Evolutionary conservation across 2,797 vertebrate species (phyloP), one percentile per base, ranked within the genome.

Genomic region (Crenichthys baileyi): DNA sequence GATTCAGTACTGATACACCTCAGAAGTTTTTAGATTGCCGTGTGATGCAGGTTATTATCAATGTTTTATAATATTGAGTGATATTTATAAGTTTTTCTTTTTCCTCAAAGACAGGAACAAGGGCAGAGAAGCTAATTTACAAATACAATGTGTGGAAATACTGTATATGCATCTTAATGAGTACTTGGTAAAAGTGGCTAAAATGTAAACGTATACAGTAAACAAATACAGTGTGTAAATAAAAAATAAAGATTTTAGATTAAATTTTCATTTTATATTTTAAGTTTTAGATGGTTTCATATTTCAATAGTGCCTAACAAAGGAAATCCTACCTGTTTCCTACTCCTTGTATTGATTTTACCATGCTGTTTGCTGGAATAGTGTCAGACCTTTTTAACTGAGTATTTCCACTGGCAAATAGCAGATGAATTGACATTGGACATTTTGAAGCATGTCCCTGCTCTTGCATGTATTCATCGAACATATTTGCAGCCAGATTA

Each of bases 401-500:
- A n/a, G n/a, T n/a, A n/a, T n/a, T n/a, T n/a, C n/a, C n/a, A n/a
- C n/a, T 0, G 44, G 29, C 18, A 12, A 20, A 51, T 31, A 31
- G 4, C 22, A 41, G 29, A 31, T 29, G 74, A 81, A 15, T 67
- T 48, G 24, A 70, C 58, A 24, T 78, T n/a, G 80, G 79, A 83
- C 60, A 71, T 55, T 68, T 65, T 81, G 46, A 78, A 81, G 2
- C 58, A 67, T 75, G 73, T 55, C 65, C 36, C 41, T 70, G 48
- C 65, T 67, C 41, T 79, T 75, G 75, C 61, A 77, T 67, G 77
- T 76, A 60, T 73, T 81, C 74, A 81, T 79, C 39, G 29, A 71
- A 70, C 44, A 55, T 60, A 50, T 48, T 79, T 63, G 73, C 67
- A 67, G 67, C 26, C 71, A 53, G 76, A 85, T 53, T 76, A 80